Percentiles rank a stretch among this genome's conserved stretches.
Evolutionary conservation across 2,797 vertebrate genomes (phyloP).

Genomic region (Sphenopsis melanotis): DNA sequence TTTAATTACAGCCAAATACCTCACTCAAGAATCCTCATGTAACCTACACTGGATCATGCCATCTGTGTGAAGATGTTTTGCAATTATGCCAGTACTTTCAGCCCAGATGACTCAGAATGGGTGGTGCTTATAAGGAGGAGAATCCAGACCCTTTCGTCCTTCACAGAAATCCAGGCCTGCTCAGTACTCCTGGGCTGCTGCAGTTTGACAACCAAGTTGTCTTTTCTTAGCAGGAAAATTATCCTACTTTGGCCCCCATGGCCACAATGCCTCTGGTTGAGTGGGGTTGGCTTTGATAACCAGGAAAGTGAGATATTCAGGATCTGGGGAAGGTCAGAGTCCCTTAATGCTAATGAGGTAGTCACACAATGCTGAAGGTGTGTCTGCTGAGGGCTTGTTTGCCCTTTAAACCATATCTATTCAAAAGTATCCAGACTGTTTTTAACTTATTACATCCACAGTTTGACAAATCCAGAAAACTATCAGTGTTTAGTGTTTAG

Average conservation of each 20-base stretch:
- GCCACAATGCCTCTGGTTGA: not conserved
- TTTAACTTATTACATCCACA: not conserved
- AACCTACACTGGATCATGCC: not conserved
- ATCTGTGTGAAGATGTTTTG: conserved; percentile 12
- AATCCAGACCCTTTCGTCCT: not conserved
- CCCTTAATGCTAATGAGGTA: not conserved
- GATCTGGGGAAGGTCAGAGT: not conserved
- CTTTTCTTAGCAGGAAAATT: not conserved
- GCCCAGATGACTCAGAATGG: conserved; percentile 29
- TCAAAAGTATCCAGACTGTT: not conserved
- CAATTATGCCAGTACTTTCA: not conserved
- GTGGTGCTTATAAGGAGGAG: conserved; percentile 3
- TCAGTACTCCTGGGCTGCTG: rapidly evolving
- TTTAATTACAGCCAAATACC: not conserved
- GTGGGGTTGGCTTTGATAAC: not conserved
- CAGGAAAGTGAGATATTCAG: not conserved
- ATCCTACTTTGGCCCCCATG: not conserved
- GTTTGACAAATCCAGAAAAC: not conserved
- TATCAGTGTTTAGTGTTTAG: not conserved
- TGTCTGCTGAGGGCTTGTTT: not conserved
- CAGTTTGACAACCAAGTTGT: not conserved
- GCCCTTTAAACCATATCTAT: not conserved
- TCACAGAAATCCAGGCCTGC: not conserved
- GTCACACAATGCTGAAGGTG: not conserved
- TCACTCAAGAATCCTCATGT: not conserved